Base-by-base conservation (phyloP, 2,888 invertebrate genomes). In the Leptinotarsa haldemani region DNA sequence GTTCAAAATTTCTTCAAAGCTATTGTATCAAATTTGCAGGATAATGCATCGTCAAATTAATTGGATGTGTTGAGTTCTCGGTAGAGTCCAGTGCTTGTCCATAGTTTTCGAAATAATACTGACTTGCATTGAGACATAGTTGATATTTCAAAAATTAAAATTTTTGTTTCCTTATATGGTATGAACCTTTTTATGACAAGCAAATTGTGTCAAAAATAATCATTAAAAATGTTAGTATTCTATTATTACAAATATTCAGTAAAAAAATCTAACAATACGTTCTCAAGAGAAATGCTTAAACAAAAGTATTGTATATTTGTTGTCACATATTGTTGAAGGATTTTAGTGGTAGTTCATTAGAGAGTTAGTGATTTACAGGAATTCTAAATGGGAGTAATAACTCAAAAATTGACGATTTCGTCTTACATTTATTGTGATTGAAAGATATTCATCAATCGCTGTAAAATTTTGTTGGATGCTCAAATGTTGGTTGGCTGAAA, bases 21-120 rank as follows among this genome's bases (percentile, higher is more conserved):
- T 56, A 9, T 22, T 56, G 13, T 20, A 56, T 56, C 13, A 56
- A 5, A 56, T 20, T 56, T 56, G 22, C 56, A 56, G 56, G 20
- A 22, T 15, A 15, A 20, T 56, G 56, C 56, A 56, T 56, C 20
- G 56, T 56, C 56, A 56, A 56, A 56, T 56, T n/a, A 50, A 50
- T 22, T 13, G 56, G 13, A 56, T 20, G 13, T 25, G 20, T 22
- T 13, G 13, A 15, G 15, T 56, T 56, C 20, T 20, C 20, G 4
- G 2, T 20, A 40, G 40, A 9, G 9, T 40, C 0, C 40, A 40
- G 40, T 40, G 40, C 40, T 40, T 9, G 40, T 40, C 40, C 40
- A 40, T 40, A 0, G 13, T 3, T 50, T 50, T 50, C 1, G 15
- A 50, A 50, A 50, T 16, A 50, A 50, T n/a, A 50, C 3, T 40